phyloP scores from a whole-genome alignment of 1,140 invertebrate species.

The Ceratosolen solmsi region DNA sequence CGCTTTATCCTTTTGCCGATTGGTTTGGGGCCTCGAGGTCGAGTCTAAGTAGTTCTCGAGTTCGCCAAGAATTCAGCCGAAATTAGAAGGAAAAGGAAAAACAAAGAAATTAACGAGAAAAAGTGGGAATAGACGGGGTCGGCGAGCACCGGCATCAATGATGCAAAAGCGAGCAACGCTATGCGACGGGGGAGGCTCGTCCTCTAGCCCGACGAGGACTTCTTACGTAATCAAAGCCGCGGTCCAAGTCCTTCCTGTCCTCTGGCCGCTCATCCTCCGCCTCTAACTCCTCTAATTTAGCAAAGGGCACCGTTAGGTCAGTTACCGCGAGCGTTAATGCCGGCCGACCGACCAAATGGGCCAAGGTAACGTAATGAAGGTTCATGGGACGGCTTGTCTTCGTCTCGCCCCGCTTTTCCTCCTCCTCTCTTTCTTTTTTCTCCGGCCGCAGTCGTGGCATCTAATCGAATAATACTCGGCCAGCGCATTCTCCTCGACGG shows the following conservation, averaged over 20 bases:
- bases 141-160: neutral
- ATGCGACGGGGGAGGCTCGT: neutral
- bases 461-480: conserved; percentile 71
- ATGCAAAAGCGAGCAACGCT: neutral
- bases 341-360: conserved; percentile 60
- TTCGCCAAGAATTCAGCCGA: no score
- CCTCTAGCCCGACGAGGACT: conserved; percentile 30
- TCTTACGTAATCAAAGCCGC: conserved; percentile 60
- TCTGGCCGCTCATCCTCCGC: conserved; percentile 63
- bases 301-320: conserved; percentile 65
- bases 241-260: neutral
- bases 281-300: conserved; percentile 70
- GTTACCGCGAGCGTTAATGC: conserved; percentile 69
- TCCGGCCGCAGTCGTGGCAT: conserved; percentile 57
- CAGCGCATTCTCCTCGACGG: conserved; percentile 56
- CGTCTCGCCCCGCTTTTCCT: conserved; percentile 48
- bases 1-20: no score
- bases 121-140: no score
- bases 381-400: conserved; percentile 62
- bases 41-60: no score
- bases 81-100: no score
- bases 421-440: neutral
- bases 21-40: no score
- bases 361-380: conserved; percentile 71
- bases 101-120: no score